Percentiles rank a stretch among this genome's conserved stretches.
Conservation (phyloP, 2,797 vertebrate genomes). For the Diglossa cyanea region DNA sequence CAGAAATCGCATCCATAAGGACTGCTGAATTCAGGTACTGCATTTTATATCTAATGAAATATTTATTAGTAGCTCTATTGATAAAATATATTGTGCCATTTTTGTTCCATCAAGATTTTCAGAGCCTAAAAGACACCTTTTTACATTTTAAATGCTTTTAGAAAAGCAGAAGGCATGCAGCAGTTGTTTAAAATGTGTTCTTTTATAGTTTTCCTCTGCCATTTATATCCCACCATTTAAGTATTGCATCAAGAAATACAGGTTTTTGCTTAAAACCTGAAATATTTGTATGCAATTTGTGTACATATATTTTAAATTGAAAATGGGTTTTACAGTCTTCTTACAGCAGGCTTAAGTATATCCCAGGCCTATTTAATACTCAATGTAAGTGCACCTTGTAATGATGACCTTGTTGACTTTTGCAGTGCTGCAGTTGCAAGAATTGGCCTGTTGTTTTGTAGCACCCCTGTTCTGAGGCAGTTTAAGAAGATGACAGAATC, state of each 20-base stretch:
- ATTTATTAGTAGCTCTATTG: neutral
- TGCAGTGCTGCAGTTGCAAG: slow-evolving; percentile 72
- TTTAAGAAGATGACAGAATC: slow-evolving; percentile 76
- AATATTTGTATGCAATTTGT: neutral
- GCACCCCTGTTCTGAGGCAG: slow-evolving; percentile 57
- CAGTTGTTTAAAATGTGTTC: neutral
- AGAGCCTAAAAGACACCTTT: neutral
- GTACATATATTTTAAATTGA: neutral
- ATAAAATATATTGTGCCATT: neutral
- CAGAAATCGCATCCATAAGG: slow-evolving; percentile 71
- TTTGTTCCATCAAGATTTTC: slow-evolving; percentile 1
- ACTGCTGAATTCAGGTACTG: slow-evolving; percentile 78
- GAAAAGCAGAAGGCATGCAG: neutral
- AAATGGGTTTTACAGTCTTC: neutral
- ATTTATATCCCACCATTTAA: neutral
- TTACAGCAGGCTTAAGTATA: neutral
- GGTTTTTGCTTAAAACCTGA: neutral
- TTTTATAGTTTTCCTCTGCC: neutral
- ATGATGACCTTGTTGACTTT: neutral
- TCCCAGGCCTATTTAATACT: neutral
- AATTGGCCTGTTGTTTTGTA: slow-evolving; percentile 74
- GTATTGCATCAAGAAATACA: neutral
- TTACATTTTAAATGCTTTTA: neutral
- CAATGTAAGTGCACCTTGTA: neutral
- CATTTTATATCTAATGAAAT: neutral